Evolutionary conservation across 2,113 vertebrate genomes (phyloP), one percentile per base, ranked within the genome.

Genomic region (Oryzias woworae): DNA sequence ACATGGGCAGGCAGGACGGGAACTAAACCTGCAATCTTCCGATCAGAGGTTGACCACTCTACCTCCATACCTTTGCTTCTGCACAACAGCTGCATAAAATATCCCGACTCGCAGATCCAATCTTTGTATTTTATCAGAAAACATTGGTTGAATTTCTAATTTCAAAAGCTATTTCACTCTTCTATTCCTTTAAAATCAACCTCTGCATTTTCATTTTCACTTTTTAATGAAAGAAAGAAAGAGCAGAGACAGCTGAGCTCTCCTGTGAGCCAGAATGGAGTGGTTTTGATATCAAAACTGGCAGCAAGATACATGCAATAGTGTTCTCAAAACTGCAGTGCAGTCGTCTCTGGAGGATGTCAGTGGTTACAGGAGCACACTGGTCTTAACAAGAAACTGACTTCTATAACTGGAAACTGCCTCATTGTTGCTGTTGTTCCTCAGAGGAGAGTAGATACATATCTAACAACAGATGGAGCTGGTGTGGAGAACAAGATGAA

Each of bases 401-500:
- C 41, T 64, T 62, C 57, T 72, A 71, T 53, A 56, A 69, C 50
- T 71, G 61, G 61, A 77, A 75, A 69, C 58, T 53, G 70, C 49
- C 66, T 75, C 49, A 2, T 75, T 4, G 16, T 46, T 42, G 54
- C 22, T 45, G 58, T 46, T 48, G 52, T 28, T 77, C 53, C 65
- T 73, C 69, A 22, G 63, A 64, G 67, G 49, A 22, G 50, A 61
- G 41, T 14, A 58, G 23, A 60, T 45, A 53, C 48, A 56, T 54
- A 73, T 60, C 66, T 50, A 60, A 66, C 12, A 20, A 58, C n/a
- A 43, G 54, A 80, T 8, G 45, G 58, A 66, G 58, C 61, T 61
- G 58, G 64, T 61, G 70, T 67, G 68, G 66, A 65, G 46, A 78
- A 73, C 63, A 53, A 60, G 36, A 53, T 71, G 54, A 77, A 71